Evolutionary conservation across 2,113 vertebrate species (phyloP).

Genomic region (Larimichthys crocea): DNA sequence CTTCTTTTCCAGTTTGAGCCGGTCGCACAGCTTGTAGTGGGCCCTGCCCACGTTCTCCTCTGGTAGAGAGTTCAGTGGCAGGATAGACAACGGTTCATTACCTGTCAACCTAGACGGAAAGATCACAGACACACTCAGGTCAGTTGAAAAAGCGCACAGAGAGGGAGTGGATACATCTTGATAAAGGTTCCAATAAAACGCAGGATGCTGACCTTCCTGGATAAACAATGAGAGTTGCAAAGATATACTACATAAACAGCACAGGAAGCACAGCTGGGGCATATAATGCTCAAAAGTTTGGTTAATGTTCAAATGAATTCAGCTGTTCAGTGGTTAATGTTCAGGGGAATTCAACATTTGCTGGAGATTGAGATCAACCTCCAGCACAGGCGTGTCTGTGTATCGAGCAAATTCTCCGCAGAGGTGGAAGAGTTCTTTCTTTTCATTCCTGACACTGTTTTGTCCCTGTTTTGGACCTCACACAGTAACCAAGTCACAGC

Average conservation of each 20-base stretch:
- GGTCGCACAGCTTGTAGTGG: slow-evolving; percentile 97
- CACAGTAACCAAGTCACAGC: background rate
- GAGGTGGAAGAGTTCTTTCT: slow-evolving; percentile 36
- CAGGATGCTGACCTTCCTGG: slow-evolving; percentile 63
- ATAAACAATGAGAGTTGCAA: slow-evolving; percentile 57
- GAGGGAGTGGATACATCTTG: slow-evolving; percentile 40
- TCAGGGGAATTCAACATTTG: slow-evolving; percentile 76
- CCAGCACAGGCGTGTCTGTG: slow-evolving; percentile 47
- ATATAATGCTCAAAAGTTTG: slow-evolving; percentile 55
- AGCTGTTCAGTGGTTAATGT: slow-evolving; percentile 78
- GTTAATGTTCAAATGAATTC: slow-evolving; percentile 81
- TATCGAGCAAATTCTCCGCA: slow-evolving; percentile 45
- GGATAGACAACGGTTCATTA: slow-evolving; percentile 95
- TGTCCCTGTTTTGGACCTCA: slow-evolving; percentile 11
- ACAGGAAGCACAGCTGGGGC: slow-evolving; percentile 51
- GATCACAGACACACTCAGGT: slow-evolving; percentile 33
- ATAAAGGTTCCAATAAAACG: slow-evolving; percentile 59
- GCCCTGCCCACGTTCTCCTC: slow-evolving; percentile 91
- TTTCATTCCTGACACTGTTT: slow-evolving; percentile 16
- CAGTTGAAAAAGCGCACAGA: slow-evolving; percentile 22
- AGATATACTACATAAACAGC: slow-evolving; percentile 67
- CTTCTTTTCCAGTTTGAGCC: slow-evolving; percentile 98
- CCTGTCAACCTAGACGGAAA: slow-evolving; percentile 90
- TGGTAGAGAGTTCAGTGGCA: slow-evolving; percentile 93
- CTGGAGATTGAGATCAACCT: slow-evolving; percentile 73